phyloP scores from a whole-genome alignment of 2,888 invertebrate genomes.

The Buathra laborator region DNA sequence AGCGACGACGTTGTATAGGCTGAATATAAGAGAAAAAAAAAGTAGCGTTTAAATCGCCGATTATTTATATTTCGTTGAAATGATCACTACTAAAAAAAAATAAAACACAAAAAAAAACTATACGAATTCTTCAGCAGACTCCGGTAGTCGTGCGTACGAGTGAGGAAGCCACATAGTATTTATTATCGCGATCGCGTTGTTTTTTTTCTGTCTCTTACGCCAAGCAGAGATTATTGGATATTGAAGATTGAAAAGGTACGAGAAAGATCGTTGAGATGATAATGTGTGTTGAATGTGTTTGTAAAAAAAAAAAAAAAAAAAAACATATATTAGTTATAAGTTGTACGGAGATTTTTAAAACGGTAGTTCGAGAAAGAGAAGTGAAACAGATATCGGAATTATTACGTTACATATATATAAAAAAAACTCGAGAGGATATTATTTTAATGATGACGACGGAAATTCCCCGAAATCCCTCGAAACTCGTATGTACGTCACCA shows the following conservation, averaged over 20 bases:
- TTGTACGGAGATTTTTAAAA: slow-evolving; percentile 55
- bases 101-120: slow-evolving; percentile 37
- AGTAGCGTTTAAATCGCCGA: slow-evolving; percentile 45
- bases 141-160: slow-evolving; percentile 55
- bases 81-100: slow-evolving; percentile 62
- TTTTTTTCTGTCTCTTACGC: slow-evolving; percentile 8
- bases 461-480: slow-evolving; percentile 20
- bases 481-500: slow-evolving; percentile 55
- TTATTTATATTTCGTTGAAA: slow-evolving; percentile 64
- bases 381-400: slow-evolving; percentile 5
- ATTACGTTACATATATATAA: not conserved
- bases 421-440: slow-evolving; percentile 1
- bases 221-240: not conserved
- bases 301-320: slow-evolving; percentile 10
- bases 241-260: not conserved
- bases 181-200: not conserved
- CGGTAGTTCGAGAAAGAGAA: slow-evolving; percentile 21
- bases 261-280: slow-evolving; percentile 5
- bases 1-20: slow-evolving; percentile 59
- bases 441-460: slow-evolving; percentile 7
- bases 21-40: slow-evolving; percentile 49
- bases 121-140: slow-evolving; percentile 42
- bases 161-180: slow-evolving; percentile 1
- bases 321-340: slow-evolving; percentile 20
- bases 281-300: slow-evolving; percentile 22